Evolutionary conservation across 2,888 invertebrate species (phyloP), one percentile per base, ranked within the genome.

Genomic region (Eupithecia subfuscata): DNA sequence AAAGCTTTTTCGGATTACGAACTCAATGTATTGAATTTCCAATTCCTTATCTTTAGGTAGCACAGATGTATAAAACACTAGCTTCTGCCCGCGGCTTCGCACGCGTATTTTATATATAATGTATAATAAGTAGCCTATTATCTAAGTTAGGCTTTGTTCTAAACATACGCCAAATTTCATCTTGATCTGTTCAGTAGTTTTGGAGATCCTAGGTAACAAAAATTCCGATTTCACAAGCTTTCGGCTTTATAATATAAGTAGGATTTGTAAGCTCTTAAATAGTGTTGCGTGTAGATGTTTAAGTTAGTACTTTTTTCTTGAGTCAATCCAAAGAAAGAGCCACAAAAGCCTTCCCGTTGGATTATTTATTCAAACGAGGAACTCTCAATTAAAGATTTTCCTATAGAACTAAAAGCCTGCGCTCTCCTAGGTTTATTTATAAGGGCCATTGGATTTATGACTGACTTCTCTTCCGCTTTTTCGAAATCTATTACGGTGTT

Each of bases 401-500:
- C 68, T n/a, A 25, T 25, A 67, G n/a, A 22, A 22, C 40, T n/a
- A n/a, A 40, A 43, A 68, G n/a, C 34, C 67, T 37, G 12, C 16
- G 40, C 22, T 67, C 12, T 67, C 11, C 40, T n/a, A 67, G 67
- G 40, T 78, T 74, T 80, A 80, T 78, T 87, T 86, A 85, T 86
- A 87, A 88, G 84, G 82, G 84, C 86, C 80, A 80, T 78, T 82
- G 83, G 85, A 91, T 92, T 92, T 91, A 91, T 90, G 81, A 89
- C 84, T 85, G 89, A 87, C 89, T 88, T 87, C 88, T 84, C 86
- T 89, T 90, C 88, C 90, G 89, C 83, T 89, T 88, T 90, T 90
- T 87, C 87, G 83, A 87, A 91, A 91, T 91, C 92, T 91, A 91
- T 91, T 91, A 90, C 89, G 83, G 87, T 82, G 85, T 85, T 82